These are phyloP conservation scores for Lucilia cuprina DNA, from an alignment of 1,140 invertebrate genomes.

Conservation along the genomic window DNA sequence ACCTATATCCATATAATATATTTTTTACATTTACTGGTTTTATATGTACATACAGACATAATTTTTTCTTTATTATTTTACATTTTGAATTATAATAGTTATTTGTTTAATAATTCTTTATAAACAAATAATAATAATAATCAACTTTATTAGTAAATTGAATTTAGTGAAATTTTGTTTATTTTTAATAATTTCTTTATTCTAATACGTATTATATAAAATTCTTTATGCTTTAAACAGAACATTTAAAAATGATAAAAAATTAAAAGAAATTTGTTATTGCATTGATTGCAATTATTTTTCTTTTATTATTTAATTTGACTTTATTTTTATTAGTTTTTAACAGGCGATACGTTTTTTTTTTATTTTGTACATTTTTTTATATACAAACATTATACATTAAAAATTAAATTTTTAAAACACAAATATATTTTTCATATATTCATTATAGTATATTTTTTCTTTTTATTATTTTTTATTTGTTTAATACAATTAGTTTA, in stretches of 20 bases:
- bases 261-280: not conserved
- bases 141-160: not conserved
- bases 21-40: not conserved
- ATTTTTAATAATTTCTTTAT: not conserved
- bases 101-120: not conserved
- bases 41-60: not conserved
- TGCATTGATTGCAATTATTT: constrained; percentile 26
- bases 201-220: not conserved
- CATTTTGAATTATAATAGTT: not conserved
- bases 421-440: not conserved
- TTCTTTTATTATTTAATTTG: not conserved
- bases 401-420: not conserved
- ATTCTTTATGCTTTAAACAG: not conserved
- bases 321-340: not conserved
- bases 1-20: not conserved
- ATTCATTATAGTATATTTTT: not conserved
- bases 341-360: not conserved
- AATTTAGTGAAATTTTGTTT: constrained; percentile 14
- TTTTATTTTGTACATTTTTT: not conserved
- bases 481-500: constrained; percentile 12
- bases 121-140: not conserved
- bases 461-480: not conserved
- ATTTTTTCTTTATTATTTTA: not conserved
- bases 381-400: not conserved
- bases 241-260: not conserved